These are phyloP conservation scores for Dilophus febrilis DNA, from an alignment of 2,888 invertebrate genomes.

Conservation along the genomic window DNA sequence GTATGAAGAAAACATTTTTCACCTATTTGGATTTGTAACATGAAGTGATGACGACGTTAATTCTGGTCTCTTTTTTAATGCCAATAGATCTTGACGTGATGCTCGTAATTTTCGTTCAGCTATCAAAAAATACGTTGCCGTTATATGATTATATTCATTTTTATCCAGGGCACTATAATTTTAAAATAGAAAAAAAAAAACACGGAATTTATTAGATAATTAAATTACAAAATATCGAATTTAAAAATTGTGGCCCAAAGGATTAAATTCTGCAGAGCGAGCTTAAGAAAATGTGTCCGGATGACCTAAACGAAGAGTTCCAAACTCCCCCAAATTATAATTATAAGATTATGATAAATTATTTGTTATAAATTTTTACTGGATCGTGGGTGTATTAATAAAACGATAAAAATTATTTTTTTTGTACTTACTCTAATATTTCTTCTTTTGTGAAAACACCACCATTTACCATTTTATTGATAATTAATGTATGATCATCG, in stretches of 20 bases:
- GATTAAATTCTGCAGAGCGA: not conserved
- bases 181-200: not conserved
- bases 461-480: conserved; percentile 93
- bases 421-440: conserved; percentile 58
- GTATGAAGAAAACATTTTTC: too few species aligned
- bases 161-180: conserved; percentile 67
- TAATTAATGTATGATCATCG: conserved; percentile 77
- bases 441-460: conserved; percentile 88
- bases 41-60: not conserved
- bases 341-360: too few species aligned
- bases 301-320: too few species aligned
- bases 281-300: too few species aligned
- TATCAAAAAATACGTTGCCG: conserved; percentile 92
- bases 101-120: conserved; percentile 81
- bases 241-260: not conserved
- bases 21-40: too few species aligned
- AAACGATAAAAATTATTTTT: not conserved
- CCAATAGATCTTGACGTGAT: conserved; percentile 46
- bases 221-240: conserved; percentile 2
- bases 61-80: conserved; percentile 25
- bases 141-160: conserved; percentile 95
- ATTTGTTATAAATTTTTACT: too few species aligned
- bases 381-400: not conserved
- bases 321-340: too few species aligned
- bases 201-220: conserved; percentile 1